Percentiles rank a stretch among this genome's conserved stretches.
phyloP scores from a whole-genome alignment of 2,113 vertebrate species.

The Haemorhous mexicanus region DNA sequence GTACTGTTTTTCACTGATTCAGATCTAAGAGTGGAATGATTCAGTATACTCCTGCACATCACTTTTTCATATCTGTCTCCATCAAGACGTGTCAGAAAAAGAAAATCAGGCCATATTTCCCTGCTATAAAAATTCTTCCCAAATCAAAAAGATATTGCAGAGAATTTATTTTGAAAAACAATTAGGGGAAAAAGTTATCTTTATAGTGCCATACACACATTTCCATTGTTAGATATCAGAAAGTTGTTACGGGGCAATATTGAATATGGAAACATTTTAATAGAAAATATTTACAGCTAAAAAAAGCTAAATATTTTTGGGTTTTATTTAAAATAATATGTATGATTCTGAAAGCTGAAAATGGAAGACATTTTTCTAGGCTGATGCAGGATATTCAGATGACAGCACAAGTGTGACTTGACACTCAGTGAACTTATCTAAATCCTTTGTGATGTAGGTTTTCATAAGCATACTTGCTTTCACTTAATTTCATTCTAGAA shows the following conservation, averaged over 20 bases:
- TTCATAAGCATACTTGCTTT: neutral
- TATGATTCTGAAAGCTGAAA: neutral
- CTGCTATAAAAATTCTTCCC: neutral
- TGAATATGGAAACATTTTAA: neutral
- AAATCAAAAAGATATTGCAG: neutral
- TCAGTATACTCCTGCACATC: neutral
- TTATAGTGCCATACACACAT: neutral
- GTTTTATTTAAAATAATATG: neutral
- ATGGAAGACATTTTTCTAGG: neutral
- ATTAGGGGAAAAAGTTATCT: fast-evolving
- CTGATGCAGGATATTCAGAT: neutral
- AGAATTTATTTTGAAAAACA: neutral
- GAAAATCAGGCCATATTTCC: neutral
- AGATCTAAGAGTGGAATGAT: neutral
- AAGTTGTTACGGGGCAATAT: neutral
- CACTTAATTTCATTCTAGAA: neutral
- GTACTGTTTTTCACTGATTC: neutral
- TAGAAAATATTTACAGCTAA: neutral
- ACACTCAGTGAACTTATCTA: neutral
- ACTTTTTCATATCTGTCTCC: neutral
- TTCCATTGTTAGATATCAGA: neutral
- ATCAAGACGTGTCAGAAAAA: neutral
- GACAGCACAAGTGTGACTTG: neutral
- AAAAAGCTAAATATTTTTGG: neutral
- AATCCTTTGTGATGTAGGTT: neutral